phyloP scores from a whole-genome alignment of 1,140 invertebrate genomes.

The Coptotermes formosanus region DNA sequence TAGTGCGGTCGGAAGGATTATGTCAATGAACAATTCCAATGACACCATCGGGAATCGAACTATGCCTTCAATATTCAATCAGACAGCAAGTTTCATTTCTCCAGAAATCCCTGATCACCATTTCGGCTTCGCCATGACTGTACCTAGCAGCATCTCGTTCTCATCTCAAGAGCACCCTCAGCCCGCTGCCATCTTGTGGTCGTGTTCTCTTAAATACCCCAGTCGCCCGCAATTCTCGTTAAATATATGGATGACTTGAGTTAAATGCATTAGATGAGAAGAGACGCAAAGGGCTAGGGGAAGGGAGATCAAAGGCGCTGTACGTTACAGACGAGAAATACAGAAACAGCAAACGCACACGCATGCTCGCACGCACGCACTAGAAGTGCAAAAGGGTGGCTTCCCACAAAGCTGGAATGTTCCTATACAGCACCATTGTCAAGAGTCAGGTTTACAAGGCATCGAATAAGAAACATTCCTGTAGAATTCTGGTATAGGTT shows the following conservation, averaged over 20 bases:
- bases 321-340: not conserved
- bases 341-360: not conserved
- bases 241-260: slow-evolving; percentile 1
- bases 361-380: not conserved
- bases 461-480: not conserved
- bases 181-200: slow-evolving; percentile 11
- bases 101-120: not conserved
- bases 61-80: no score
- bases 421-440: not conserved
- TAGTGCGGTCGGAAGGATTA: no score
- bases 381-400: not conserved
- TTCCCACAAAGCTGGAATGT: slow-evolving; percentile 5
- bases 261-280: not conserved
- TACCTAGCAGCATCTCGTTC: not conserved
- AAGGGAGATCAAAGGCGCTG: not conserved
- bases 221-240: slow-evolving; percentile 13
- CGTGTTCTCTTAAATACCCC: not conserved
- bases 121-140: not conserved
- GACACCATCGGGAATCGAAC: no score
- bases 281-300: not conserved
- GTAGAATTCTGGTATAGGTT: not conserved
- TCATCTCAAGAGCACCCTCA: slow-evolving; percentile 5
- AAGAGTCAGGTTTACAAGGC: not conserved
- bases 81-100: no score
- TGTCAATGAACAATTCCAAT: no score